Evolutionary conservation across 2,888 invertebrate species (phyloP).

Genomic region (Melangyna quadrimaculata): DNA sequence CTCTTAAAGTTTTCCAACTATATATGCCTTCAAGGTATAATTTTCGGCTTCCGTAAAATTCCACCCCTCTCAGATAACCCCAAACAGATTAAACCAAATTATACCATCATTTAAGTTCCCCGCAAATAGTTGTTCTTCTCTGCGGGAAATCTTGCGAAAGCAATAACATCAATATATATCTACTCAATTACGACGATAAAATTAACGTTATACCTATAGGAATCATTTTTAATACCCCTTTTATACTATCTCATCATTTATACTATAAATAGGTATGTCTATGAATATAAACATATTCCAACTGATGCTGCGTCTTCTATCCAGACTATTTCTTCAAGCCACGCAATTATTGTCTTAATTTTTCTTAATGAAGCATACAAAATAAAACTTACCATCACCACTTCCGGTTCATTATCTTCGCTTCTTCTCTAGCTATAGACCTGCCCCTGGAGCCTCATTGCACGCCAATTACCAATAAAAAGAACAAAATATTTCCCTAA

Average conservation of each 20-base stretch:
- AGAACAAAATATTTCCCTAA: not conserved
- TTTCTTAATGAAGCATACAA: slow-evolving; percentile 68
- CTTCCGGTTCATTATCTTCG: slow-evolving; percentile 56
- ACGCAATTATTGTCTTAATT: slow-evolving; percentile 61
- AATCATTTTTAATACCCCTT: slow-evolving; percentile 55
- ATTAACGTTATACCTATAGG: slow-evolving; percentile 33
- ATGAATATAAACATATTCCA: not conserved
- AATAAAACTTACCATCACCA: slow-evolving; percentile 51
- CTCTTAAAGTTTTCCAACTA: not conserved
- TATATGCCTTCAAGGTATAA: not conserved
- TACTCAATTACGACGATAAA: slow-evolving; percentile 48
- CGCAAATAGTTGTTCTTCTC: not conserved
- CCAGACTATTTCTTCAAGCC: not conserved
- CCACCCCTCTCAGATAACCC: not conserved
- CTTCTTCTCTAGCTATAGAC: too few species aligned
- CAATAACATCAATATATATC: not conserved
- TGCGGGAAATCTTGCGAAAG: not conserved
- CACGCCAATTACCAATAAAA: slow-evolving; percentile 39
- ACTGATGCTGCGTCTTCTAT: not conserved
- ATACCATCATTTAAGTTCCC: slow-evolving; percentile 14
- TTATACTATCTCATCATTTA: slow-evolving; percentile 14
- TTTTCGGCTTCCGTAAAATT: not conserved
- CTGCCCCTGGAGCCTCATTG: slow-evolving; percentile 9
- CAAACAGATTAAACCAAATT: slow-evolving; percentile 30
- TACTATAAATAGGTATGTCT: slow-evolving; percentile 6